A percentile compares a stretch with the other conserved stretches of the same genome.
Evolutionary conservation across 2,797 vertebrate genomes (phyloP).

Genomic region (Podargus strigoides): DNA sequence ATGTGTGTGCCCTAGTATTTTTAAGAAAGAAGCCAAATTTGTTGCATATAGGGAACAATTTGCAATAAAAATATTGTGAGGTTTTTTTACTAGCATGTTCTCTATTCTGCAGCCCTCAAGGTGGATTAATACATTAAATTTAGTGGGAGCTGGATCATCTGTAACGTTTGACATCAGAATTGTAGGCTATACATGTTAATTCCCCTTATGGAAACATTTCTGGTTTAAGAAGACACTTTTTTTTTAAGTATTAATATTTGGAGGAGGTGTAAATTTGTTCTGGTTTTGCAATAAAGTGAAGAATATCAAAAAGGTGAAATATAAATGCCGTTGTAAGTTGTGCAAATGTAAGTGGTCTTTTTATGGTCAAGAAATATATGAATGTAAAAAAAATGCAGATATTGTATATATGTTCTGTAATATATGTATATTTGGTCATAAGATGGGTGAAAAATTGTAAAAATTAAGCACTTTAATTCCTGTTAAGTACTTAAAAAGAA

Average conservation of each 20-base stretch:
- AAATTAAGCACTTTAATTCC: slow-evolving; percentile 80
- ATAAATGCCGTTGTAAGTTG: slow-evolving; percentile 48
- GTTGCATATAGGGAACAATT: background rate
- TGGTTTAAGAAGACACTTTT: background rate
- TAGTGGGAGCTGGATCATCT: background rate
- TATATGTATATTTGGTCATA: slow-evolving; percentile 79
- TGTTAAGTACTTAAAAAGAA: slow-evolving; percentile 70
- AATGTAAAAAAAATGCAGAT: slow-evolving; percentile 74
- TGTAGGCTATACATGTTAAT: background rate
- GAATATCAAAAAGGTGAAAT: slow-evolving; percentile 36
- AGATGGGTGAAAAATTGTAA: slow-evolving; percentile 66
- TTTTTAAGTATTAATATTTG: background rate
- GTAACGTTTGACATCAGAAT: background rate
- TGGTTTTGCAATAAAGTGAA: slow-evolving; percentile 50
- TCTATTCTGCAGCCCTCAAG: background rate
- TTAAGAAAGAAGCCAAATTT: background rate
- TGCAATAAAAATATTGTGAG: background rate
- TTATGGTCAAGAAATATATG: slow-evolving; percentile 61
- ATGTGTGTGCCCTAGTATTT: background rate
- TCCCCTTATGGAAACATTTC: background rate
- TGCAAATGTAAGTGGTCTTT: slow-evolving; percentile 55
- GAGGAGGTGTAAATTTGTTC: slow-evolving; percentile 39
- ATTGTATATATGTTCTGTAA: slow-evolving; percentile 78
- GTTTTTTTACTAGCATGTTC: background rate
- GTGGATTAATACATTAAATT: background rate